phyloP scores from a whole-genome alignment of 2,113 vertebrate genomes.

The Cyphomyrus plagiostoma region DNA sequence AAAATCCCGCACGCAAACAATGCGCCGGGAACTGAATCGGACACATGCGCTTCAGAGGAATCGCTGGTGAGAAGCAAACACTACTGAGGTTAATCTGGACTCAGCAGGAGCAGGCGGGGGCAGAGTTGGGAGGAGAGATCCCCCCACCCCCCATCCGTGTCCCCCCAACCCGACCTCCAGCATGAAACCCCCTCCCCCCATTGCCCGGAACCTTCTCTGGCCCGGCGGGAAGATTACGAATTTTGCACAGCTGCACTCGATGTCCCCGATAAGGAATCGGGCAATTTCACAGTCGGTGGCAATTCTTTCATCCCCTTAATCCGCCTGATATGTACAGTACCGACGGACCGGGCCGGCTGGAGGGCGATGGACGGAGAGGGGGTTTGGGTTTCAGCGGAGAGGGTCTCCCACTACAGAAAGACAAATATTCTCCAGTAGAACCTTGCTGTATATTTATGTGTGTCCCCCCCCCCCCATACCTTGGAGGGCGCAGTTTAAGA shows the following conservation, averaged over 20 bases:
- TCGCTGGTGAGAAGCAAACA: neutral
- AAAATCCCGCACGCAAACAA: neutral
- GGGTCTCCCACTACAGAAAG: neutral
- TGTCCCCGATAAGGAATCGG: conserved; percentile 62
- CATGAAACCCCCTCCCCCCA: neutral
- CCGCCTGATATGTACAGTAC: conserved; percentile 51
- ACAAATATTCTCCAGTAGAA: neutral
- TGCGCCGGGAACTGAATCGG: neutral
- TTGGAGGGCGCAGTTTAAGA: neutral
- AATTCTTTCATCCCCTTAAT: conserved; percentile 63
- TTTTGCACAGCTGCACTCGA: conserved; percentile 62
- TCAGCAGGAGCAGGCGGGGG: neutral
- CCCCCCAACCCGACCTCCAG: neutral
- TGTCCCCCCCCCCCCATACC: neutral
- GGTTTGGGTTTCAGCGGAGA: neutral
- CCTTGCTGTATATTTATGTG: conserved; percentile 6
- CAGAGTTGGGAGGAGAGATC: neutral
- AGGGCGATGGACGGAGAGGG: neutral
- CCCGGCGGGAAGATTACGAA: conserved; percentile 55
- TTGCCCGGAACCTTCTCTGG: conserved; percentile 32
- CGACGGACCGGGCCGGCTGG: conserved; percentile 1
- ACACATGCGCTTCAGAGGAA: neutral
- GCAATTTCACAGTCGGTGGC: conserved; percentile 69
- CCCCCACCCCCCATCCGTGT: neutral
- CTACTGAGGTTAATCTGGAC: neutral